Percentiles rank a stretch among this genome's conserved stretches.
These are phyloP conservation scores for Halcyon senegalensis DNA, from an alignment of 2,113 vertebrate genomes.

Conservation along the genomic window DNA sequence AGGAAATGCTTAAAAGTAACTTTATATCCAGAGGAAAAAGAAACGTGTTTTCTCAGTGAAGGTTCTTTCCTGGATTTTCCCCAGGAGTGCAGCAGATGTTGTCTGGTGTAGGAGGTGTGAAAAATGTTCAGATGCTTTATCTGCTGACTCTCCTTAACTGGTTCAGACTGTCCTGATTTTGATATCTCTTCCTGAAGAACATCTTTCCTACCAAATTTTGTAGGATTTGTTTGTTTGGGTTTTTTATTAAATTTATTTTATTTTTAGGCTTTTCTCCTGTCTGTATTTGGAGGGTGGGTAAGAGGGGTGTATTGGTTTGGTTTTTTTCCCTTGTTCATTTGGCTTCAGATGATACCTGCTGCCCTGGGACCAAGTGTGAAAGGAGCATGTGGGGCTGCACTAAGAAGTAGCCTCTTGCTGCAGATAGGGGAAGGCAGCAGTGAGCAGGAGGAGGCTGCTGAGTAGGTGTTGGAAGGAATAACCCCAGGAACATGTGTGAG, in stretches of 20 bases:
- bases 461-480: neutral
- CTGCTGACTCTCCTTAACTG: neutral
- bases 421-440: neutral
- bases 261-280: neutral
- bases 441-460: neutral
- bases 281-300: neutral
- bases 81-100: neutral
- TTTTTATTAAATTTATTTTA: neutral
- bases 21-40: neutral
- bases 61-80: neutral
- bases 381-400: neutral
- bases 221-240: rapidly evolving
- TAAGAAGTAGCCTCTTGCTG: neutral
- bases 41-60: neutral
- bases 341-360: neutral
- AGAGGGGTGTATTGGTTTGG: neutral
- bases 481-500: rapidly evolving
- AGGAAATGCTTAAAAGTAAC: neutral
- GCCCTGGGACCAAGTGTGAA: neutral
- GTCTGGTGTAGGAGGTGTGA: neutral
- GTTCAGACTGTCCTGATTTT: neutral
- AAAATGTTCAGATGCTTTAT: neutral
- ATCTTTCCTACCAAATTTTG: neutral
- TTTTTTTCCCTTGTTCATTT: neutral
- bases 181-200: neutral